phyloP scores from a whole-genome alignment of 2,797 vertebrate species.

The Xenops minutus region DNA sequence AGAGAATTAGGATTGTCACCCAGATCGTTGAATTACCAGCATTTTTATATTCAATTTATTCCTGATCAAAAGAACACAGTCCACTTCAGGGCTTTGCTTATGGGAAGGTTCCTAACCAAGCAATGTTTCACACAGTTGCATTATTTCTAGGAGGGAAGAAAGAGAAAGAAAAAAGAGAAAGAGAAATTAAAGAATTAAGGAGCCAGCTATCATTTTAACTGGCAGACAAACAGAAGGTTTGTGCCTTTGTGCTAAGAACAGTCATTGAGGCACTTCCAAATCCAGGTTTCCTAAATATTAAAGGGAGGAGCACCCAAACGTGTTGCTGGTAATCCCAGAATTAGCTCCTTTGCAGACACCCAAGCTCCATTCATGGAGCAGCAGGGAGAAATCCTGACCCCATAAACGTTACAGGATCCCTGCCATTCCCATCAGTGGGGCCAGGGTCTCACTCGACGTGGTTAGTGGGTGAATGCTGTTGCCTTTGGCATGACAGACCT shows the following conservation, averaged over 20 bases:
- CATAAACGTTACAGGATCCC: background rate
- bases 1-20: background rate
- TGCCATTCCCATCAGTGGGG: background rate
- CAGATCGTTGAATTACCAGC: background rate
- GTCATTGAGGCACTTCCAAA: background rate
- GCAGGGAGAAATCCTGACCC: background rate
- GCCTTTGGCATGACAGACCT: conserved; percentile 24
- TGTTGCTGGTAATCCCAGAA: background rate
- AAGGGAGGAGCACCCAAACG: background rate
- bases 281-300: background rate
- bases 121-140: background rate
- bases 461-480: conserved; percentile 6
- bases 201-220: background rate
- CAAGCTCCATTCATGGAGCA: background rate
- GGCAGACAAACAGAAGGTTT: background rate
- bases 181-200: background rate
- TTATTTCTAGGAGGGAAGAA: background rate
- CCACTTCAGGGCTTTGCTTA: background rate
- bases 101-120: background rate
- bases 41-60: background rate
- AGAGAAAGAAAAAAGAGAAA: background rate
- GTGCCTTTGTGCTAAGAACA: background rate
- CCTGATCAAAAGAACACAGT: background rate
- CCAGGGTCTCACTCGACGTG: background rate
- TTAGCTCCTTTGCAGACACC: background rate